A percentile compares a stretch with the other conserved stretches of the same genome.
Conservation (phyloP, 2,888 invertebrate genomes). For the Aplocera efformata region DNA sequence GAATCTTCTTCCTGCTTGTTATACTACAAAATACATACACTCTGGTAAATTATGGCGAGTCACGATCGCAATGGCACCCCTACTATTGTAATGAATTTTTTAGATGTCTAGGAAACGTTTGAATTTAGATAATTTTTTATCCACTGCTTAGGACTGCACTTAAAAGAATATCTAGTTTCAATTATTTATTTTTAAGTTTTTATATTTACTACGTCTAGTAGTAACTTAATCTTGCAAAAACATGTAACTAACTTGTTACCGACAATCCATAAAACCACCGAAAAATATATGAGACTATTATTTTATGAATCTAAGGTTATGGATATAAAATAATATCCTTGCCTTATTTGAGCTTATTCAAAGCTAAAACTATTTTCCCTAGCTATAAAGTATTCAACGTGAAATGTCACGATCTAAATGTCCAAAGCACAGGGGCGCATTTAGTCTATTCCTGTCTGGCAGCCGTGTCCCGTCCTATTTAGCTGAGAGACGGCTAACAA, state of each 20-base stretch:
- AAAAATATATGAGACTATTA: no score
- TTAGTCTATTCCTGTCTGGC: conserved; percentile 39
- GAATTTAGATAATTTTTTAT: conserved; percentile 3
- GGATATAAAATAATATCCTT: no score
- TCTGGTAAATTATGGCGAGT: conserved; percentile 62
- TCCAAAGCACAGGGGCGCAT: conserved; percentile 34
- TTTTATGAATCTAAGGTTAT: no score
- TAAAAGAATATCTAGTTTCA: no score
- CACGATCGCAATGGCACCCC: conserved; percentile 36
- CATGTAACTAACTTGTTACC: no score
- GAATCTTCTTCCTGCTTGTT: conserved; percentile 45
- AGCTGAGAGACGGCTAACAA: conserved; percentile 54
- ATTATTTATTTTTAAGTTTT: no score
- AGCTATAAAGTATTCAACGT: conserved; percentile 12
- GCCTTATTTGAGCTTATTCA: conserved; percentile 2
- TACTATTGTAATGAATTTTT: conserved; percentile 12
- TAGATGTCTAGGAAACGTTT: no score
- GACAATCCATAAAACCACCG: no score
- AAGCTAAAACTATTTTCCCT: conserved; percentile 2
- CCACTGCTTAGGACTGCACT: neutral
- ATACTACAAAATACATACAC: conserved; percentile 54
- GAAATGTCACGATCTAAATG: conserved; percentile 23
- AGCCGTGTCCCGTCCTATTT: conserved; percentile 47
- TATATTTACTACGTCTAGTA: no score
- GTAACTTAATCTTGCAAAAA: no score